These are phyloP conservation scores for Zaprionus kolodkinae DNA, from an alignment of 1,140 invertebrate species.

Conservation along the genomic window DNA sequence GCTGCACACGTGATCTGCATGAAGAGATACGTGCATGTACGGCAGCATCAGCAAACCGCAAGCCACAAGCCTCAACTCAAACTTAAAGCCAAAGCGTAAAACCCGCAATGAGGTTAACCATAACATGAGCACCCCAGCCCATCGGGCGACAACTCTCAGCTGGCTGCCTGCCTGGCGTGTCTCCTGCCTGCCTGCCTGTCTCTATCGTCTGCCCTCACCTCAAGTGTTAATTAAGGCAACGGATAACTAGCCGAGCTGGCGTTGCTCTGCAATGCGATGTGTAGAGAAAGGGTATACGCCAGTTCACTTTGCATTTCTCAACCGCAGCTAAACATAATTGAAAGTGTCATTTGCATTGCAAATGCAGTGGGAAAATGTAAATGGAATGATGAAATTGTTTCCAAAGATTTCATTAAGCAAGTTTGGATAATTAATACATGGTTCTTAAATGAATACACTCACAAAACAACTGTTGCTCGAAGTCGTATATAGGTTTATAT, in stretches of 20 bases:
- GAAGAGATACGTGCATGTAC: conserved; percentile 30
- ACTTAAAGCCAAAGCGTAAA: background rate
- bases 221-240: conserved; percentile 33
- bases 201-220: background rate
- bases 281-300: background rate
- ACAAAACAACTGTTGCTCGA: too few relatives aligned
- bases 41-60: background rate
- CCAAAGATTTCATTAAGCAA: background rate
- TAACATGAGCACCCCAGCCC: background rate
- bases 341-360: conserved; percentile 8
- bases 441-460: too few relatives aligned
- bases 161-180: background rate
- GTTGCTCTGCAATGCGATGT: conserved; percentile 13
- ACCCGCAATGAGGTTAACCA: background rate
- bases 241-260: background rate
- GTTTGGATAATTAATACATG: background rate
- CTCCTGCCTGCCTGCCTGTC: background rate
- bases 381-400: conserved; percentile 25
- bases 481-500: background rate
- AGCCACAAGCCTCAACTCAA: conserved; percentile 1
- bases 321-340: background rate
- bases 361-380: background rate
- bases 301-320: background rate
- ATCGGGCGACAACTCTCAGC: conserved; percentile 9
- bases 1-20: conserved; percentile 54